Evolutionary conservation across 37 sponge, comb jelly and placozoan species (phyloP).

Genomic region (Diacarnus erythraeanus): DNA sequence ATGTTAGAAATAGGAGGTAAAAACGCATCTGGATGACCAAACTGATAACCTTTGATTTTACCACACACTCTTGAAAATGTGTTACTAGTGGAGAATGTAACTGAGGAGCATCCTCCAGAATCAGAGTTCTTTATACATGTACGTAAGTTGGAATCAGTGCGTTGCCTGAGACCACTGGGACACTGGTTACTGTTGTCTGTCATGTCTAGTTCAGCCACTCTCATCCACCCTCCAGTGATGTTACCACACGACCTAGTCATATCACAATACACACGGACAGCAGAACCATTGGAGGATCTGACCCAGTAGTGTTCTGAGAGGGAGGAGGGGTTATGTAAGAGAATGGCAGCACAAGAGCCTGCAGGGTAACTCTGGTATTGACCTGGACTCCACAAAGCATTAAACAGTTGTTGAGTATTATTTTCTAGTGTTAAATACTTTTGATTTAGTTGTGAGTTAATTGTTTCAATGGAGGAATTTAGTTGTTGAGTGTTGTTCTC

Average conservation of each 20-base stretch:
- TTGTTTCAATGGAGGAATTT: no score
- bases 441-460: no score
- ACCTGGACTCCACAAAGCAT: no score
- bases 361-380: background rate
- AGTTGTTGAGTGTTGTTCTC: no score
- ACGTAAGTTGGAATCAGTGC: background rate
- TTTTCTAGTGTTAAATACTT: no score
- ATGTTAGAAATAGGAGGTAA: background rate
- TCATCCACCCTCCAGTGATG: conserved; percentile 31
- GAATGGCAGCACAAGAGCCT: background rate
- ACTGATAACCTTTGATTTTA: conserved; percentile 40
- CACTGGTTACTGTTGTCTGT: background rate
- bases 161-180: background rate
- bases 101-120: background rate
- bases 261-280: conserved; percentile 28
- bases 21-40: conserved; percentile 20
- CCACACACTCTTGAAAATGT: conserved; percentile 66
- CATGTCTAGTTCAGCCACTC: conserved; percentile 16
- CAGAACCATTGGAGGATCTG: background rate
- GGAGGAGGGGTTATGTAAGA: no score
- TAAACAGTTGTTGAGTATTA: no score
- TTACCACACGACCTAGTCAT: conserved; percentile 22
- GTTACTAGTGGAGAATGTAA: conserved; percentile 16
- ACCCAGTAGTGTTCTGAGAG: conserved; percentile 22
- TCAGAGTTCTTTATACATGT: no score